Conservation (phyloP, 2,888 invertebrate genomes). For the Orthosia incerta region DNA sequence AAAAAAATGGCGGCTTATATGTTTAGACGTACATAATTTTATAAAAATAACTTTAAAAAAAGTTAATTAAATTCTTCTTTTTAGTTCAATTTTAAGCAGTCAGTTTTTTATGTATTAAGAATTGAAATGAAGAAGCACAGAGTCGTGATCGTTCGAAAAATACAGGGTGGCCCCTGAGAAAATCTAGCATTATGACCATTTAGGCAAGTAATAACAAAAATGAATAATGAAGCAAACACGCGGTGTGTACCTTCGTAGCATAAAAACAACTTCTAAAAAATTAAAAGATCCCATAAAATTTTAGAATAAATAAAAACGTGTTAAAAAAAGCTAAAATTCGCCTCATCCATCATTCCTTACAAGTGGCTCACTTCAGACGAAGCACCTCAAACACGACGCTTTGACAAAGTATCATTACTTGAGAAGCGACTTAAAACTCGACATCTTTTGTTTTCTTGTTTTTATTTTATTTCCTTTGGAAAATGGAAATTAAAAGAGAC, state of each 20-base stretch:
- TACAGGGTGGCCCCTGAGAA: too few species aligned
- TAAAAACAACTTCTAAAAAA: not conserved
- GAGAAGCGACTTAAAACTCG: not conserved
- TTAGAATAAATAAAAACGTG: too few species aligned
- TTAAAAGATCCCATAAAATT: not conserved
- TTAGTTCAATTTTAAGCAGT: too few species aligned
- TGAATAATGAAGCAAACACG: not conserved
- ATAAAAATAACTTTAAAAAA: too few species aligned
- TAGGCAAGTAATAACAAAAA: not conserved
- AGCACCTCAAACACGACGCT: constrained; percentile 2
- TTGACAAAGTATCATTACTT: constrained; percentile 24
- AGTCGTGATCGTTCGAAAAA: too few species aligned
- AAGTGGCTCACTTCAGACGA: constrained; percentile 15
- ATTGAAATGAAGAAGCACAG: too few species aligned
- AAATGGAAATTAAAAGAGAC: not conserved
- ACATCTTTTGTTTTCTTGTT: constrained; percentile 13
- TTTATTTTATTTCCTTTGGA: not conserved
- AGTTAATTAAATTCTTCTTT: too few species aligned
- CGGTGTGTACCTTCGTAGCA: not conserved
- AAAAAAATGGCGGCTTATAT: too few species aligned
- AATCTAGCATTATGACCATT: too few species aligned
- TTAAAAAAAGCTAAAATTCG: constrained; percentile 4
- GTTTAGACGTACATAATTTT: too few species aligned
- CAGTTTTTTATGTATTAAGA: too few species aligned
- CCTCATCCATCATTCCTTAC: constrained; percentile 1